phyloP scores from a whole-genome alignment of 2,113 vertebrate genomes.

The Psilopsiagon aymara region DNA sequence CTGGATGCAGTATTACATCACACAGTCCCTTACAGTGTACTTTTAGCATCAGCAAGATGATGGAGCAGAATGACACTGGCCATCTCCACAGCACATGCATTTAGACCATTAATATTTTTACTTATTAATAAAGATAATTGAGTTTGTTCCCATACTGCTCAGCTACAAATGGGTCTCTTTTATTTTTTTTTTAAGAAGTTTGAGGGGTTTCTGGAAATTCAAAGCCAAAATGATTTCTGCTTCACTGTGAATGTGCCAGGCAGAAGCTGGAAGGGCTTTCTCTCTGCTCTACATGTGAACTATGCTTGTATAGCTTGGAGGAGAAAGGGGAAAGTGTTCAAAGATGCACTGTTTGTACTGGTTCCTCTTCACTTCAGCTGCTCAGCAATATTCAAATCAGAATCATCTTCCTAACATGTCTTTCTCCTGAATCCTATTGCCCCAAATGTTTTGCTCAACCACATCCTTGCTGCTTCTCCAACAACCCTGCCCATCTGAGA shows the following conservation, averaged over 20 bases:
- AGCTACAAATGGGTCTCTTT: background rate
- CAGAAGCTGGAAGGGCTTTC: constrained; percentile 10
- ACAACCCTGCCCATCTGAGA: background rate
- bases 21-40: background rate
- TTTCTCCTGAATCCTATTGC: background rate
- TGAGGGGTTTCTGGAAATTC: background rate
- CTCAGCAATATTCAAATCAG: background rate
- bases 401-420: background rate
- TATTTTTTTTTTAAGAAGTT: background rate
- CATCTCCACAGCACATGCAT: background rate
- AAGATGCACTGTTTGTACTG: background rate
- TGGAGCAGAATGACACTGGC: background rate
- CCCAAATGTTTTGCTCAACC: background rate
- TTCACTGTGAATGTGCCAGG: background rate
- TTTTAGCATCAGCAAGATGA: background rate
- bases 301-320: background rate
- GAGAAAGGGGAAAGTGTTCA: background rate
- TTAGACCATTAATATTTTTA: background rate
- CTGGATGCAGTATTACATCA: background rate
- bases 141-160: background rate
- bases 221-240: background rate
- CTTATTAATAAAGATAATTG: background rate
- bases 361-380: background rate
- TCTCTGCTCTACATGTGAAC: background rate
- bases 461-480: background rate